A percentile compares a stretch with the other conserved stretches of the same genome.
phyloP scores from a whole-genome alignment of 2,797 vertebrate species.

The Lemur catta region DNA sequence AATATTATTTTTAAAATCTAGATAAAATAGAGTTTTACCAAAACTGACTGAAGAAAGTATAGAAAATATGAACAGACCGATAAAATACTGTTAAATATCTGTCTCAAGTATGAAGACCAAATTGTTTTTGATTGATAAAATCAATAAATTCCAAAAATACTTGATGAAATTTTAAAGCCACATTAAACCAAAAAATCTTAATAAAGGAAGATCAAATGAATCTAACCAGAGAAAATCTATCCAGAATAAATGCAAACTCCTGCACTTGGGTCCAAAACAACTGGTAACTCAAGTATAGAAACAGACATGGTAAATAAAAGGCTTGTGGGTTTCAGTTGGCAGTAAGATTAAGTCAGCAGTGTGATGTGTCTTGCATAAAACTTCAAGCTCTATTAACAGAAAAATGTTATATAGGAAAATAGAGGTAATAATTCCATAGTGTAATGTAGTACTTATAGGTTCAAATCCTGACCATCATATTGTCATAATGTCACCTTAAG shows the following conservation, averaged over 20 bases:
- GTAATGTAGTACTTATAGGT: constrained; percentile 34
- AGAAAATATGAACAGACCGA: constrained; percentile 18
- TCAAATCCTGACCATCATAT: constrained; percentile 20
- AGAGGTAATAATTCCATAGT: constrained; percentile 30
- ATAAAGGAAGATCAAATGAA: background rate
- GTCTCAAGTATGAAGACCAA: background rate
- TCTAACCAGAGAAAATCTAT: background rate
- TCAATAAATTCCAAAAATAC: background rate
- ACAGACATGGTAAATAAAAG: constrained; percentile 29
- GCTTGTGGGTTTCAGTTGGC: background rate
- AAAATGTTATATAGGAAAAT: constrained; percentile 27
- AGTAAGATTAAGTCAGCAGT: constrained; percentile 49
- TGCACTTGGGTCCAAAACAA: background rate
- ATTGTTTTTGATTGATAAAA: background rate
- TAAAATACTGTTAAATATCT: constrained; percentile 27
- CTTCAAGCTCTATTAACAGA: constrained; percentile 13
- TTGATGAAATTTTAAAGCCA: constrained; percentile 14
- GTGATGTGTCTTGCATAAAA: constrained; percentile 33
- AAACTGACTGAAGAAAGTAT: background rate
- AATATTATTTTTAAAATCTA: constrained; percentile 41
- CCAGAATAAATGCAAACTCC: background rate
- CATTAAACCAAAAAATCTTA: constrained; percentile 31
- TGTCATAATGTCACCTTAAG: constrained; percentile 37
- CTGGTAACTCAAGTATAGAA: background rate
- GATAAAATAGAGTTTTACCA: constrained; percentile 1